These are phyloP conservation scores for Oligia fasciuncula DNA, from an alignment of 2,888 invertebrate genomes.

Conservation along the genomic window DNA sequence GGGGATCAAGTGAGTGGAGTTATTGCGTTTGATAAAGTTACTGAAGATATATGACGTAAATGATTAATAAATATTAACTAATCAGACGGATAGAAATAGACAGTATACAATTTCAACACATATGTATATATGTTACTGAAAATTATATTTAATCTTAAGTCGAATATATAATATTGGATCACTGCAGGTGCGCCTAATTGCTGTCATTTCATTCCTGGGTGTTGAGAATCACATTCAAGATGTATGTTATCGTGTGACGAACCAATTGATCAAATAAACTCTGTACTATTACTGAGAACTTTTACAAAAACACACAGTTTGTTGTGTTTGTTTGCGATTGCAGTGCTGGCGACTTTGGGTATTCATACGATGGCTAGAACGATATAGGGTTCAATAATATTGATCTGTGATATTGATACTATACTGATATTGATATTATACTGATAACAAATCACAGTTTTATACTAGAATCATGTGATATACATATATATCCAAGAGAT, in stretches of 20 bases:
- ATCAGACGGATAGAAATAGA: not conserved
- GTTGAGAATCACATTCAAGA: too few relatives aligned
- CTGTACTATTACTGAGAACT: too few relatives aligned
- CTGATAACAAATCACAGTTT: too few relatives aligned
- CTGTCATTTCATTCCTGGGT: too few relatives aligned
- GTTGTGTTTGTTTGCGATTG: not conserved
- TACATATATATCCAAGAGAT: not conserved
- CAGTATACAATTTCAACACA: not conserved
- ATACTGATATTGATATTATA: too few relatives aligned
- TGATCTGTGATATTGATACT: too few relatives aligned
- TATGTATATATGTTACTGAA: too few relatives aligned
- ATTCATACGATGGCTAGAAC: too few relatives aligned
- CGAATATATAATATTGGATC: not conserved
- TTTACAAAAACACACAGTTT: not conserved
- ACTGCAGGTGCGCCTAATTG: too few relatives aligned
- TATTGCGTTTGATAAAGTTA: conserved; percentile 18
- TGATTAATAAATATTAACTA: conserved; percentile 5
- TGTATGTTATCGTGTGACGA: too few relatives aligned
- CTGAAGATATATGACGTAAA: conserved; percentile 22
- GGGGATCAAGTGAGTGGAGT: not conserved
- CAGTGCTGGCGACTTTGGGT: not conserved
- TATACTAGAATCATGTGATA: not conserved
- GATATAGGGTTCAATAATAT: too few relatives aligned
- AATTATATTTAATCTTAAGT: not conserved
- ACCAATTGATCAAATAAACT: too few relatives aligned